phyloP scores from a whole-genome alignment of 1,140 invertebrate species.

The Drosophila seguyi region DNA sequence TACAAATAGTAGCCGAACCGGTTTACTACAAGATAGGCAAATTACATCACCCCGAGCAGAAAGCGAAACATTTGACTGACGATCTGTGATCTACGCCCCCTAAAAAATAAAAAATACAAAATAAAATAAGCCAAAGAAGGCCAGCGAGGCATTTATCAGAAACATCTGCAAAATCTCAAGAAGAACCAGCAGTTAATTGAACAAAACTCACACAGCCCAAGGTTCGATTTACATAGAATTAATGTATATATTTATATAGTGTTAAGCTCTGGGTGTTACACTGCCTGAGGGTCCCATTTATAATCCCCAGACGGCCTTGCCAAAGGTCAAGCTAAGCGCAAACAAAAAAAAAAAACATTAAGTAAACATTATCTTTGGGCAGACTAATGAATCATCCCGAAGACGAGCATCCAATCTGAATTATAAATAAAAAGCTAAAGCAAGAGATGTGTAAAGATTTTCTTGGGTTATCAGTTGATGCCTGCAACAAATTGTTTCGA shows the following conservation, averaged over 20 bases:
- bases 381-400: constrained; percentile 33
- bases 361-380: constrained; percentile 29
- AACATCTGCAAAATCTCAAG: constrained; percentile 67
- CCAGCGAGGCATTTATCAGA: constrained; percentile 25
- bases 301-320: constrained; percentile 36
- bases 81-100: constrained; percentile 41
- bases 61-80: constrained; percentile 47
- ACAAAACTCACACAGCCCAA: constrained; percentile 20
- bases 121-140: constrained; percentile 27
- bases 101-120: constrained; percentile 3
- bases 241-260: constrained; percentile 21
- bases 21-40: constrained; percentile 57
- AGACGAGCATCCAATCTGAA: constrained; percentile 6
- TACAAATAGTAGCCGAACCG: constrained; percentile 61
- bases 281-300: constrained; percentile 29
- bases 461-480: constrained; percentile 34
- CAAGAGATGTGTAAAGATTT: background rate
- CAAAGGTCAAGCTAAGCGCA: constrained; percentile 37
- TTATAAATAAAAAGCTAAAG: constrained; percentile 13
- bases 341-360: constrained; percentile 13
- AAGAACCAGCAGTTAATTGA: constrained; percentile 33
- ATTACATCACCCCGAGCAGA: constrained; percentile 71
- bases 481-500: constrained; percentile 26
- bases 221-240: constrained; percentile 45
- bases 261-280: constrained; percentile 21